phyloP scores from a whole-genome alignment of 2,797 vertebrate species.

The Acrocephalus scirpaceus region DNA sequence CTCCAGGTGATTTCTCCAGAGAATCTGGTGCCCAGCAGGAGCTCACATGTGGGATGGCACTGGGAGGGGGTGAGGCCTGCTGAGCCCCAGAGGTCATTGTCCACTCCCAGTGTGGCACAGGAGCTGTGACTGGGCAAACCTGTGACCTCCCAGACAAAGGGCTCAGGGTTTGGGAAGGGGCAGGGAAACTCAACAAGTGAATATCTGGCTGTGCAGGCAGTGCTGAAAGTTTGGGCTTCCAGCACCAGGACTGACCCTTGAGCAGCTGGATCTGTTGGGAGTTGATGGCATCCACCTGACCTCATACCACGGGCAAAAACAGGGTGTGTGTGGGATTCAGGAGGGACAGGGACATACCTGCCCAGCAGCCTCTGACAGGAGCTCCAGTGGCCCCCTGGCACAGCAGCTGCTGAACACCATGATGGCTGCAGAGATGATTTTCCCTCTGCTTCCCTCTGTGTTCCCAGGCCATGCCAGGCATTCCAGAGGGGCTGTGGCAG shows the following conservation, averaged over 20 bases:
- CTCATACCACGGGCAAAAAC: background rate
- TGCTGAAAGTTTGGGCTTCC: background rate
- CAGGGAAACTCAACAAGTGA: background rate
- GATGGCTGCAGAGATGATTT: background rate
- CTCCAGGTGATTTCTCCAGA: background rate
- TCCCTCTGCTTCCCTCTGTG: rapidly evolving
- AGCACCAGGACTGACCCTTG: background rate
- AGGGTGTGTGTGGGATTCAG: background rate
- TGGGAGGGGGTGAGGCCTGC: background rate
- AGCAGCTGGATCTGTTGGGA: background rate
- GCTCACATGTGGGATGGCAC: background rate
- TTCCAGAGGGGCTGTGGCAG: background rate
- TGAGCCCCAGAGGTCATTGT: background rate
- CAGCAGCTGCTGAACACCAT: background rate
- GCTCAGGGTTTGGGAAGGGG: no score
- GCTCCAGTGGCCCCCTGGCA: background rate
- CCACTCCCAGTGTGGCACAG: background rate
- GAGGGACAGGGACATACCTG: background rate
- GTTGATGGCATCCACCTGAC: no score
- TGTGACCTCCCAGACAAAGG: background rate
- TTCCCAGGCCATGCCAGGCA: background rate
- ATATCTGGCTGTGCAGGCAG: background rate
- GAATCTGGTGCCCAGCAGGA: background rate
- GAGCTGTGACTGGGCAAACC: background rate
- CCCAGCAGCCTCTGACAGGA: background rate